These are phyloP conservation scores for Noturus placidus DNA, from an alignment of 2,113 vertebrate genomes.

Conservation along the genomic window DNA sequence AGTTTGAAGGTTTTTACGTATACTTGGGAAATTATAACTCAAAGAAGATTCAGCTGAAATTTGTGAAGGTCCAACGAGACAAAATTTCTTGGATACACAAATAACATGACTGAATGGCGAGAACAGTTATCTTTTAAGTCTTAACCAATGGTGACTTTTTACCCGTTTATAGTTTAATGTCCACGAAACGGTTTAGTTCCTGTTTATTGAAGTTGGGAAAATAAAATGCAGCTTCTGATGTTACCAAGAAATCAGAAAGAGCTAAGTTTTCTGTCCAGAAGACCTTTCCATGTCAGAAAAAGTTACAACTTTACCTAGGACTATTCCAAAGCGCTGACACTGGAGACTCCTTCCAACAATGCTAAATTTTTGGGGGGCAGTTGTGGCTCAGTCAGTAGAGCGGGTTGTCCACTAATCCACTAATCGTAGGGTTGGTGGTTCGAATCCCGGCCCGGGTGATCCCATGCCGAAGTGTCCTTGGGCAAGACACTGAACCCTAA, in stretches of 20 bases:
- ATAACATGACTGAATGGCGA: background rate
- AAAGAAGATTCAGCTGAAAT: background rate
- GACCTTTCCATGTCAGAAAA: background rate
- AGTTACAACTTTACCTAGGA: background rate
- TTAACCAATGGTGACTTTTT: background rate
- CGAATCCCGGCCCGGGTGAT: no score
- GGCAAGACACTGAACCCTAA: no score
- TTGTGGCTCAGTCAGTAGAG: no score
- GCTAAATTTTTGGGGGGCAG: no score
- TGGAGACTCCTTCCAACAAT: background rate
- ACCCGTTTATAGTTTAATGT: background rate
- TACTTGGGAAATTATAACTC: background rate
- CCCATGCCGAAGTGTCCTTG: no score
- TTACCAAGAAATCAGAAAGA: background rate
- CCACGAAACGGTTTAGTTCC: background rate
- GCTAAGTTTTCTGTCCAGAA: background rate
- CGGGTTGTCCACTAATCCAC: no score
- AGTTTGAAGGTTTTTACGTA: background rate
- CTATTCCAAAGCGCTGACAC: background rate
- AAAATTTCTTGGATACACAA: background rate
- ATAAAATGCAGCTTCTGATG: no score
- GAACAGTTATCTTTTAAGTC: background rate
- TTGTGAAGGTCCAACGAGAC: no score
- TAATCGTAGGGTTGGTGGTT: no score
- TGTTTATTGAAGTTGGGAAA: background rate